Percentiles rank a stretch among this genome's conserved stretches.
Conservation (phyloP, 2,113 vertebrate genomes). For the Menidia beryllina region DNA sequence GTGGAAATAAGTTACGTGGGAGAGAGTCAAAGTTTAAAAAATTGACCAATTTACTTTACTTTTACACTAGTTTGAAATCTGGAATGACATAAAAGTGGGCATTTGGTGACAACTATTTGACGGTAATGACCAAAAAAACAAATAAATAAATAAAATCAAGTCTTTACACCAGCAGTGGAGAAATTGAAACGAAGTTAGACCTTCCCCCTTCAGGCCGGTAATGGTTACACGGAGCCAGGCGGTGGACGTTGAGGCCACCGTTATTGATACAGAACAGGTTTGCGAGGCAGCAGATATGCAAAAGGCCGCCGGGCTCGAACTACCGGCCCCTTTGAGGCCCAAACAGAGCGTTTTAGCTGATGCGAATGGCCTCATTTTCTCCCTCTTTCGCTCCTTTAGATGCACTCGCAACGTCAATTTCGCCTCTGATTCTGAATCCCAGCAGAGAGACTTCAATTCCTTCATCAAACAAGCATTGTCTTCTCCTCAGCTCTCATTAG, state of each 20-base stretch:
- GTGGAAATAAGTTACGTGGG: no score
- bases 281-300: background rate
- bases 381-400: constrained; percentile 36
- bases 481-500: constrained; percentile 64
- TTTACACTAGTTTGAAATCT: background rate
- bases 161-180: no score
- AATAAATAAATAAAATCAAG: no score
- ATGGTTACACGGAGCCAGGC: no score
- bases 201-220: no score
- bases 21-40: no score
- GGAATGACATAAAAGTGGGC: background rate
- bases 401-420: constrained; percentile 60
- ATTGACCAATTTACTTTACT: no score
- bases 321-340: constrained; percentile 11
- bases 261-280: background rate
- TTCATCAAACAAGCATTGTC: constrained; percentile 62
- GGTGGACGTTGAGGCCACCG: constrained; percentile 6
- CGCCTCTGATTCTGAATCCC: constrained; percentile 53
- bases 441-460: constrained; percentile 46
- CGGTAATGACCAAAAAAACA: no score
- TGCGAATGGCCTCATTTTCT: constrained; percentile 50
- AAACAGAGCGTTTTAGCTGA: constrained; percentile 27
- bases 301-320: background rate
- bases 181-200: background rate
- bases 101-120: no score